Evolutionary conservation across 2,888 invertebrate genomes (phyloP), one percentile per base, ranked within the genome.

Genomic region (Terebella lapidaria): DNA sequence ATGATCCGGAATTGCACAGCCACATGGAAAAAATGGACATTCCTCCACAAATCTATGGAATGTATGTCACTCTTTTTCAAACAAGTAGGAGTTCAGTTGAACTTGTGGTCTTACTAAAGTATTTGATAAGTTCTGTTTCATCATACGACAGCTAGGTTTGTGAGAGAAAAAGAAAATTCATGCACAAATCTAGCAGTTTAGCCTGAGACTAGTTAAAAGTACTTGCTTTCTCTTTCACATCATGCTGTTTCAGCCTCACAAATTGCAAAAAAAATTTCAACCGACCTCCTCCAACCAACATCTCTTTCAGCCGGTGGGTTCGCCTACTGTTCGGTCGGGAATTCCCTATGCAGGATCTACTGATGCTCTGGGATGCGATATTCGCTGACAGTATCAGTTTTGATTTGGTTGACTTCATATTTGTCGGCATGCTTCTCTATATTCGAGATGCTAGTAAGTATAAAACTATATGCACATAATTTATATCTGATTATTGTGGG

Each of bases 1-100:
- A 84, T 71, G 88, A 88, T 74, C 81, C 83, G 4, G 84, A 85
- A 64, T 79, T 89, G 46, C 87, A 81, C 68, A 83, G 83, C 62
- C 89, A 90, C 82, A 82, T 92, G 55, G 83, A 85, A 49, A 82
- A 85, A 55, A 83, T 89, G 71, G 89, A 90, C 72, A 90, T 92
- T 71, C 87, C 89, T n/a, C 85, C 91, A 74, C 90, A 91, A 71
- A 84, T 91, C 42, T 92, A 90, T 78, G 92, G 92, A 75, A 90
- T 92, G 91, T 91, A 35, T 35, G 42, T 35, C n/a, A 35, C 10
- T n/a, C 10, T 10, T 35, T 35, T 10, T 10, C n/a, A 35, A 35
- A 35, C 42, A n/a, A 35, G n/a, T 35, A 35, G 42, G 42, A 35
- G n/a, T 15, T 35, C 42, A 35, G n/a, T n/a, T n/a, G n/a, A n/a